Evolutionary conservation across 2,888 invertebrate genomes (phyloP).

Genomic region (Pharmacophagus antenor): DNA sequence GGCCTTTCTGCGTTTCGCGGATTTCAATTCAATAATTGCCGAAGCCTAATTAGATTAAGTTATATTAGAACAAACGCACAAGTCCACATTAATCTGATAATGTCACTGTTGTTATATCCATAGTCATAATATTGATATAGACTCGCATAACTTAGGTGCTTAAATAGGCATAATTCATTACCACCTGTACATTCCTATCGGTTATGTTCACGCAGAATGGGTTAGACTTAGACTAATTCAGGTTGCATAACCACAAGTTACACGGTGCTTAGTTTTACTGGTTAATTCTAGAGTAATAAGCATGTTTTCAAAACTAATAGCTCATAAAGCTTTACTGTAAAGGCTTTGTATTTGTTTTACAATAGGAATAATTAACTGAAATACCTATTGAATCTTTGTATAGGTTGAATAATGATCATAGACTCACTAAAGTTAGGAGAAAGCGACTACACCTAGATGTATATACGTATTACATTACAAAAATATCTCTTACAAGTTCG

Average conservation of each 20-base stretch:
- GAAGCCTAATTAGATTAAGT: too few relatives aligned
- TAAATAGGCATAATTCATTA: not conserved
- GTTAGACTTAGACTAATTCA: constrained; percentile 7
- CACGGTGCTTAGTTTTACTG: too few relatives aligned
- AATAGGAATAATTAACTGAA: too few relatives aligned
- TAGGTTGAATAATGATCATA: not conserved
- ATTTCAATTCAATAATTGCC: too few relatives aligned
- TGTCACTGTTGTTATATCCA: too few relatives aligned
- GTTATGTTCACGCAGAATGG: constrained; percentile 4
- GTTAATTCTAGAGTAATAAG: not conserved
- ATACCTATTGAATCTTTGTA: too few relatives aligned
- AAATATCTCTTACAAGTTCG: constrained; percentile 61
- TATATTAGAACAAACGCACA: too few relatives aligned
- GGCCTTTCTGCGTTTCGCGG: too few relatives aligned
- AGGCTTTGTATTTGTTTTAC: not conserved
- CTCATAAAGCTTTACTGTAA: not conserved
- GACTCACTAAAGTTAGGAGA: constrained; percentile 40
- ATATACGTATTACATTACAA: constrained; percentile 44
- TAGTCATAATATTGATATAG: too few relatives aligned
- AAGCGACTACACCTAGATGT: constrained; percentile 43
- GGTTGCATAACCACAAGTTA: constrained; percentile 2
- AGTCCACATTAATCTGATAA: too few relatives aligned
- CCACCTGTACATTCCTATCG: constrained; percentile 22
- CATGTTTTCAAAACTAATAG: not conserved
- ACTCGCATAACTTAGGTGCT: not conserved